Base-by-base conservation (phyloP, 2,113 vertebrate species). In the Macquaria australasica region DNA sequence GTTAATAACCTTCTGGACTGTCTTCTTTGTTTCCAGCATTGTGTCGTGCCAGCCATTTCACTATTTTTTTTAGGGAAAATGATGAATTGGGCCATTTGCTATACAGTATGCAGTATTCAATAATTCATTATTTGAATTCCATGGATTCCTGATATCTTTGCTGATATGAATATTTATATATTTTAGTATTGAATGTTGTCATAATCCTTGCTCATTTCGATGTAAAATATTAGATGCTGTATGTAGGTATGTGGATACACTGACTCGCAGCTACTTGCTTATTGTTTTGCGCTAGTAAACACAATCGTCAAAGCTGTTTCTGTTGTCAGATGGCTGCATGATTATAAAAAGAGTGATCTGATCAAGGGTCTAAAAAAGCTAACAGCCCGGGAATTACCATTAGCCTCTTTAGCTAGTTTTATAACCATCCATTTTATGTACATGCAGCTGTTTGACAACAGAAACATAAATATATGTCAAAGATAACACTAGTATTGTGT, bases 1-100 rank as follows among this genome's bases (percentile, higher is more conserved):
- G 70, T 85, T 71, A 85, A 72, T 66, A 81, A 83, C 80, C 69
- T 73, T 60, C 6, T 73, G 66, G 81, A 73, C 3, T 64, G 28
- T 66, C 21, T 20, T 75, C 68, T 77, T 48, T 59, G 48, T 59
- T 64, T 70, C 58, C 9, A 45, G 59, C 15, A 56, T 51, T 51
- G 18, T 76, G 21, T 18, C 0, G 2, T 51, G 23, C 43, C 62
- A 59, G 64, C 45, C 16, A 56, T 62, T 50, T 76, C 25, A 34
- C 23, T 55, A 5, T 28, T 9, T 56, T 56, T 53, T 41, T 43
- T 8, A 2, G 10, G 0, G 1, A 48, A n/a, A 77, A 64, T 53
- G 6, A 55, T 28, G 3, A 20, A 73, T 64, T 48, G 18, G n/a
- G 31, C 34, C 53, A 37, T 50, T 63, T 45, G 2, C 55, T 50